Percentiles rank a stretch among this genome's conserved stretches.
Evolutionary conservation across 2,888 invertebrate species (phyloP).

Genomic region (Branchipolynoe longqiensis): DNA sequence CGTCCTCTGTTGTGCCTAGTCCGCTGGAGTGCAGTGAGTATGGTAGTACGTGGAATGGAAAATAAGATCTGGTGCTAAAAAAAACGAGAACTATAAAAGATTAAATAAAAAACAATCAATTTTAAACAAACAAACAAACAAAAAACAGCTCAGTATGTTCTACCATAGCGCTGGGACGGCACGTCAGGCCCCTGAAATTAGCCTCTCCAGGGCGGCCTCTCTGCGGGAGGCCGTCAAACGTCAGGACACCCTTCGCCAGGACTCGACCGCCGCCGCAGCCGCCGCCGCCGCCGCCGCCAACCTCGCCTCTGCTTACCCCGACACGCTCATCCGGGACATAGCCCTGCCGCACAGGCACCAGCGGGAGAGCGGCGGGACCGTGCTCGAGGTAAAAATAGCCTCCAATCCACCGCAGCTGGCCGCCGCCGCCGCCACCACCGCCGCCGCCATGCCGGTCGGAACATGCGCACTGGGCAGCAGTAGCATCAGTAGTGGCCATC

Average conservation of each 20-base stretch:
- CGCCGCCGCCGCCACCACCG: neutral
- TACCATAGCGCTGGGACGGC: slow-evolving; percentile 59
- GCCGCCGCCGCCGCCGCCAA: neutral
- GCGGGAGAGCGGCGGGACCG: slow-evolving; percentile 21
- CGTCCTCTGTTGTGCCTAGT: slow-evolving; percentile 41
- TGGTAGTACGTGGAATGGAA: slow-evolving; percentile 33
- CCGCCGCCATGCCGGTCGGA: neutral
- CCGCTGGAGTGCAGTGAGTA: slow-evolving; percentile 48
- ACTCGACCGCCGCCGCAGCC: slow-evolving; percentile 33
- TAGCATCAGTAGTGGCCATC: slow-evolving; percentile 29
- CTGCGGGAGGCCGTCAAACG: slow-evolving; percentile 56
- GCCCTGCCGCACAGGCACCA: slow-evolving; percentile 29
- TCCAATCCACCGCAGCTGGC: slow-evolving; percentile 52
- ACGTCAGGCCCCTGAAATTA: slow-evolving; percentile 10
- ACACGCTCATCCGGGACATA: slow-evolving; percentile 42
- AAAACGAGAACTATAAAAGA: neutral
- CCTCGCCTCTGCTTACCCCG: slow-evolving; percentile 27
- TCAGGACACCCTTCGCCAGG: slow-evolving; percentile 46
- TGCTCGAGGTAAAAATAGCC: slow-evolving; percentile 60
- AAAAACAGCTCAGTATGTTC: slow-evolving; percentile 57
- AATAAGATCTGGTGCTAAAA: neutral
- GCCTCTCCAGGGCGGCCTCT: slow-evolving; percentile 47
- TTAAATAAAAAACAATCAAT: too few species aligned
- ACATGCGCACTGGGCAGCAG: slow-evolving; percentile 37
- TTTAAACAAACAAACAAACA: neutral